phyloP scores from a whole-genome alignment of 2,797 vertebrate genomes.

The Gymnoscopelus microlampas region DNA sequence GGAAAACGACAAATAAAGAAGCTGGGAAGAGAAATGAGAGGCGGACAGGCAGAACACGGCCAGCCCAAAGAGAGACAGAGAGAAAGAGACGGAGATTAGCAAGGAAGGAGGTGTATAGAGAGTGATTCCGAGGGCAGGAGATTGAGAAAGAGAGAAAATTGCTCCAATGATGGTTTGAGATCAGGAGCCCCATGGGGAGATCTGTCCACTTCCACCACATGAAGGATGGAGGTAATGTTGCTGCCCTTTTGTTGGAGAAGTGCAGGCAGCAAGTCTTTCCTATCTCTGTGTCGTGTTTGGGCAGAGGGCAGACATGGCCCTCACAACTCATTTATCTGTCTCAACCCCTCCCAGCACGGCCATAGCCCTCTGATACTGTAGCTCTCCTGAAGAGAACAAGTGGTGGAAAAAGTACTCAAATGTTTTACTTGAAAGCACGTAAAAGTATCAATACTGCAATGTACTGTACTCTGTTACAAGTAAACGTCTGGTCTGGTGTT shows the following conservation, averaged over 20 bases:
- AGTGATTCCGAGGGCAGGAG: constrained; percentile 27
- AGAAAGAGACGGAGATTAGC: constrained; percentile 12
- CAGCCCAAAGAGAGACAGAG: constrained; percentile 21
- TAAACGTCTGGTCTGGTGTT: no score
- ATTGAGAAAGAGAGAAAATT: constrained; percentile 42
- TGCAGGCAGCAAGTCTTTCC: constrained; percentile 25
- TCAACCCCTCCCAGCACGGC: no score
- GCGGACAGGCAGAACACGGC: constrained; percentile 23
- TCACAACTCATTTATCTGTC: not conserved
- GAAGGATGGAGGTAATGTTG: constrained; percentile 49
- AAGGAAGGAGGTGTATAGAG: constrained; percentile 14
- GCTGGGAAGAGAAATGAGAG: constrained; percentile 6
- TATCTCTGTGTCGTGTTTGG: constrained; percentile 13
- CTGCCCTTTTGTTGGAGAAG: constrained; percentile 40
- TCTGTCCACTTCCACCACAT: constrained; percentile 50
- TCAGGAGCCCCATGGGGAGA: constrained; percentile 47
- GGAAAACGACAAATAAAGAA: constrained; percentile 48
- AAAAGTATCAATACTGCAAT: no score
- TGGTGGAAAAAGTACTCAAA: no score
- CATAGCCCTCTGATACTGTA: no score
- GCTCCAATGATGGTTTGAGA: constrained; percentile 44
- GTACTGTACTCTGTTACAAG: no score
- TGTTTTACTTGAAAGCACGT: no score
- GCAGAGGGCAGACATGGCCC: constrained; percentile 11
- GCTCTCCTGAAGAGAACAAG: no score